These are phyloP conservation scores for Morpho achilles DNA, from an alignment of 2,888 invertebrate genomes.

Conservation along the genomic window DNA sequence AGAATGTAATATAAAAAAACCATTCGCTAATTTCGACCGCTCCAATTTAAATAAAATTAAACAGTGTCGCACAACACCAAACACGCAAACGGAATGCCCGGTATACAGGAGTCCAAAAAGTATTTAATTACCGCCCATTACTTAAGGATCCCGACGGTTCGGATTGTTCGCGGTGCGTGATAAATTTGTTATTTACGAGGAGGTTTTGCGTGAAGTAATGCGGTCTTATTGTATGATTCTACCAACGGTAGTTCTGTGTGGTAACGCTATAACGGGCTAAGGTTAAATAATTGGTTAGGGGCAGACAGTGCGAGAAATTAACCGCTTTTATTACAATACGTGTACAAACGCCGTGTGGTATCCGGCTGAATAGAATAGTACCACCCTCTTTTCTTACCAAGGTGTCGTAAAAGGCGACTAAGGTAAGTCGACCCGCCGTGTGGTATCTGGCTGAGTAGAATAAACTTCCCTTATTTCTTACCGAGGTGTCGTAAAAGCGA, in stretches of 20 bases:
- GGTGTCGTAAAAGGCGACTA: no score
- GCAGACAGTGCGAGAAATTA: no score
- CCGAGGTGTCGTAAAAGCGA: no score
- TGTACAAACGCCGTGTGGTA: no score
- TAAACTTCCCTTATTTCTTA: no score
- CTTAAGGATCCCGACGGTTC: conserved; percentile 24
- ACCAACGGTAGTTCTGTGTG: conserved; percentile 15
- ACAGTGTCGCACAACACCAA: conserved; percentile 17
- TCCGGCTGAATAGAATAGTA: no score
- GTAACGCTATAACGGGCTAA: background rate
- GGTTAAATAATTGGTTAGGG: background rate
- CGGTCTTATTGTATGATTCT: conserved; percentile 23
- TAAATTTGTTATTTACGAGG: conserved; percentile 52
- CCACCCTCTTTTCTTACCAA: no score
- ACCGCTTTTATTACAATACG: no score
- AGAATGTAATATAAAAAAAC: no score
- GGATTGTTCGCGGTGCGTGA: conserved; percentile 32
- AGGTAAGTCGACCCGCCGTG: no score
- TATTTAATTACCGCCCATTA: conserved; percentile 32
- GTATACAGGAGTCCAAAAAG: conserved; percentile 35
- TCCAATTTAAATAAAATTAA: conserved; percentile 22
- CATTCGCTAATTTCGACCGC: background rate
- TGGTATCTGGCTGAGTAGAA: no score
- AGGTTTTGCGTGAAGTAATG: conserved; percentile 31
- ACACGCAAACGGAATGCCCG: conserved; percentile 29